Evolutionary conservation across 2,797 vertebrate genomes (phyloP).

Genomic region (Acanthurus lineatus): DNA sequence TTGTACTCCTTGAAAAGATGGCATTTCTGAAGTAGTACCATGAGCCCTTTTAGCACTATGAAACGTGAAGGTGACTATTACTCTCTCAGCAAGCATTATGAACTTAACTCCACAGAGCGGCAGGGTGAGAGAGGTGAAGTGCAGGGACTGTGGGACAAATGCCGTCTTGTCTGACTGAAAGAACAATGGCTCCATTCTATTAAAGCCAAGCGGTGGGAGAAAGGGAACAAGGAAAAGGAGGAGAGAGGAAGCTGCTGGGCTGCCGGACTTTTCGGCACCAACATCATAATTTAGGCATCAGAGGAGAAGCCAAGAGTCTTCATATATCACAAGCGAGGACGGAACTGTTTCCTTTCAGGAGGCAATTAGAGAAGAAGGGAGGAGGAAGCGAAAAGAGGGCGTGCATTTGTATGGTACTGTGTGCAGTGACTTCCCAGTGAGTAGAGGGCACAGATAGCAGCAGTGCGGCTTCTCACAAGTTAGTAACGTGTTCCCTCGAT

Average conservation of each 20-base stretch:
- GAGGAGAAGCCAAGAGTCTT: constrained; percentile 31
- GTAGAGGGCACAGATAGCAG: constrained; percentile 31
- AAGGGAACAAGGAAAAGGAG: constrained; percentile 25
- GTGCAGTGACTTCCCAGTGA: constrained; percentile 10
- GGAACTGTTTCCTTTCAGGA: constrained; percentile 26
- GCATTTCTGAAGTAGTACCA: background rate
- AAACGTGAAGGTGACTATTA: constrained; percentile 18
- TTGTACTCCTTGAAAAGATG: constrained; percentile 15
- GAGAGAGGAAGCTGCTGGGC: constrained; percentile 38
- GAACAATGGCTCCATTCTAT: constrained; percentile 58
- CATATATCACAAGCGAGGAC: constrained; percentile 6
- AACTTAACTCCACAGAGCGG: constrained; percentile 25
- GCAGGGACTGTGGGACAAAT: constrained; percentile 29
- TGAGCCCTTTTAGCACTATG: constrained; percentile 15
- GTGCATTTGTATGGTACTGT: constrained; percentile 23
- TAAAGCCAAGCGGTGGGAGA: constrained; percentile 25
- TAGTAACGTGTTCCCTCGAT: constrained; percentile 47
- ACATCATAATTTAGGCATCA: constrained; percentile 49
- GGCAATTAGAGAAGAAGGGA: constrained; percentile 6
- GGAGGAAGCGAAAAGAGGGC: background rate
- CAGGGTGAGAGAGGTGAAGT: constrained; percentile 24
- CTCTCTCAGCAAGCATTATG: constrained; percentile 23
- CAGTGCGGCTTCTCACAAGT: constrained; percentile 49
- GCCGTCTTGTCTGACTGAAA: constrained; percentile 26
- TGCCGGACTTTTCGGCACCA: constrained; percentile 32